These are phyloP conservation scores for Sepiola atlantica DNA, from an alignment of 2,888 invertebrate species.

Conservation along the genomic window DNA sequence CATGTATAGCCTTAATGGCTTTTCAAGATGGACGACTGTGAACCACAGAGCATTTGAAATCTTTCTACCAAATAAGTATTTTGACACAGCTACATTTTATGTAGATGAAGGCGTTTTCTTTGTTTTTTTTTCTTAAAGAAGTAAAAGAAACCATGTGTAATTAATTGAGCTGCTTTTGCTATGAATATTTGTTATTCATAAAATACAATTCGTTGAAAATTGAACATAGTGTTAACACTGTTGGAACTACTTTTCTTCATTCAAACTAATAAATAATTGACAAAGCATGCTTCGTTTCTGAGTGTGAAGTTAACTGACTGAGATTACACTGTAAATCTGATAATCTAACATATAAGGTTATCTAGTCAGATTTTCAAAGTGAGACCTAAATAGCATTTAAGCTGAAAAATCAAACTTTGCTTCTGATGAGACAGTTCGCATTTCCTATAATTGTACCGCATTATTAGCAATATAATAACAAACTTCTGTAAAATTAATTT, in stretches of 20 bases:
- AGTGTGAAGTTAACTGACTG: too few relatives aligned
- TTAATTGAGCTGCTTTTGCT: background rate
- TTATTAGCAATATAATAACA: too few relatives aligned
- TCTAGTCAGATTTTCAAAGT: too few relatives aligned
- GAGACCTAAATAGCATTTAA: too few relatives aligned
- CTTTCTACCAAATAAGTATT: background rate
- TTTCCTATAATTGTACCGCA: too few relatives aligned
- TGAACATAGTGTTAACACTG: background rate
- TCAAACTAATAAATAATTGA: background rate
- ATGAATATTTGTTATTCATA: background rate
- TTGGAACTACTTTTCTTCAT: background rate
- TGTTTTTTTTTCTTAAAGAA: too few relatives aligned
- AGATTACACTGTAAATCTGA: too few relatives aligned
- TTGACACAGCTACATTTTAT: background rate
- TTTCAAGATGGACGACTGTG: slow-evolving; percentile 2
- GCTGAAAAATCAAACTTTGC: too few relatives aligned
- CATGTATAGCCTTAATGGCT: background rate
- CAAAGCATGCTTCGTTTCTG: background rate
- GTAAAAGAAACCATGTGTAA: background rate
- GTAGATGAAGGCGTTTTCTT: background rate
- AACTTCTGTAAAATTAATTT: too few relatives aligned
- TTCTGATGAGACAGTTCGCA: too few relatives aligned
- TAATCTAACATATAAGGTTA: too few relatives aligned
- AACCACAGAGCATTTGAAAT: background rate
- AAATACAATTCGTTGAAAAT: background rate